These are phyloP conservation scores for Eumaeus atala DNA, from an alignment of 1,140 invertebrate species.

Conservation along the genomic window DNA sequence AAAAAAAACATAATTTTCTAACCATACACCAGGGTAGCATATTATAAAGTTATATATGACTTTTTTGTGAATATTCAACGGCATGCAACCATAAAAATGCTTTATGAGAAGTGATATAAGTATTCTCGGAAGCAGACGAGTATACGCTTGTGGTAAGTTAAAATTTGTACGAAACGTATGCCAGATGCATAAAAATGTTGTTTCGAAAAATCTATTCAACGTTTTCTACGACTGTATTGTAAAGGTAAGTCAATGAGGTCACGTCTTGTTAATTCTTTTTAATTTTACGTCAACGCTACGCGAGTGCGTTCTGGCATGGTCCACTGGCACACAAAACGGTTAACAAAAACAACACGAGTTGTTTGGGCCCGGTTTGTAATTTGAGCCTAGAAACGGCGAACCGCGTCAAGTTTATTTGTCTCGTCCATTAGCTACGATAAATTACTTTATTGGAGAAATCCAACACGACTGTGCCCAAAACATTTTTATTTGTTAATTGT, in stretches of 20 bases:
- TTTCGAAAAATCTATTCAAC: not conserved
- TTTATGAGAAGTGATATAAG: too few species aligned
- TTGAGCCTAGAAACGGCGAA: conserved; percentile 21
- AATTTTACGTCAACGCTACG: conserved; percentile 21
- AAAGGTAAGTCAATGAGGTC: not conserved
- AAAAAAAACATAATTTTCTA: too few species aligned
- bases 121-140: too few species aligned
- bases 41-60: too few species aligned
- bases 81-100: too few species aligned
- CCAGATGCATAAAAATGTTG: not conserved
- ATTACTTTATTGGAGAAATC: conserved; percentile 31
- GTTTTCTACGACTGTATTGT: too few species aligned
- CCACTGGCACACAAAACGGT: conserved; percentile 37
- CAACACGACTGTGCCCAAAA: conserved; percentile 15
- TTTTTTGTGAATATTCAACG: too few species aligned
- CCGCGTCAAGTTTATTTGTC: conserved; percentile 34
- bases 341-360: conserved; percentile 27
- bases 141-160: too few species aligned
- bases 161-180: not conserved
- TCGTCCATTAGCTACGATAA: conserved; percentile 32
- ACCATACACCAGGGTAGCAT: too few species aligned
- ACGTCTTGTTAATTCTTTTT: not conserved
- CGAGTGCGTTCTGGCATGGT: conserved; percentile 30
- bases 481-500: conserved; percentile 15
- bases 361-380: conserved; percentile 22